These are phyloP conservation scores for Clarias fuscus DNA, from an alignment of 2,797 vertebrate species.

Conservation along the genomic window DNA sequence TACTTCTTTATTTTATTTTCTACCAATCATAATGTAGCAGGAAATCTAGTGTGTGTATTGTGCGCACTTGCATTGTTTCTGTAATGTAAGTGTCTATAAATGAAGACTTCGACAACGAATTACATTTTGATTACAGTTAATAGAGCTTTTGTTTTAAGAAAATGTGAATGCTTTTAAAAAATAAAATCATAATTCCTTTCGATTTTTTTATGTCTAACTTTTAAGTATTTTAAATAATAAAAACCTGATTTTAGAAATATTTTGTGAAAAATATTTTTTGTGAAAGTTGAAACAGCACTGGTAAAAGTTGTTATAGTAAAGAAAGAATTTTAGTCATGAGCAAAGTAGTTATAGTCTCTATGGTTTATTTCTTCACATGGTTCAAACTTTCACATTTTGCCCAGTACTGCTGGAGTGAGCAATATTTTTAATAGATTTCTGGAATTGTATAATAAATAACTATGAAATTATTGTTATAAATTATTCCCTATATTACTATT, in stretches of 20 bases:
- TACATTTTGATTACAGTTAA: not conserved
- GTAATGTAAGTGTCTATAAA: not conserved
- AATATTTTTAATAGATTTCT: not conserved
- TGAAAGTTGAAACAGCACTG: not conserved
- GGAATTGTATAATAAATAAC: too few relatives aligned
- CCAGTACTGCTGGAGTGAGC: not conserved
- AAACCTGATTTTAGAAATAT: not conserved
- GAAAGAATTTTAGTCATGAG: not conserved
- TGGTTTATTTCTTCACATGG: not conserved
- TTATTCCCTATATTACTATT: not conserved
- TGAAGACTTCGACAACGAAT: not conserved
- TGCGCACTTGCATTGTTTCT: too few relatives aligned
- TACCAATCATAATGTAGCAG: constrained; percentile 4
- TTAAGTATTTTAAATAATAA: constrained; percentile 15
- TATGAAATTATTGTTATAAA: too few relatives aligned
- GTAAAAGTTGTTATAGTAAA: not conserved
- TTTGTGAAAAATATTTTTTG: not conserved
- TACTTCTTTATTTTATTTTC: not conserved
- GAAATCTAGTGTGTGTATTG: not conserved
- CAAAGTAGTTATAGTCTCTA: not conserved
- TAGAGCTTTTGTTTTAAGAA: constrained; percentile 1
- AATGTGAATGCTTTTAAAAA: not conserved
- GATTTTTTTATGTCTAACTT: not conserved
- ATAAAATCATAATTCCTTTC: not conserved
- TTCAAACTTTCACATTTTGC: not conserved